Percentiles rank a stretch among this genome's conserved stretches.
Conservation (phyloP, 2,113 vertebrate genomes). For the Lepus europaeus region DNA sequence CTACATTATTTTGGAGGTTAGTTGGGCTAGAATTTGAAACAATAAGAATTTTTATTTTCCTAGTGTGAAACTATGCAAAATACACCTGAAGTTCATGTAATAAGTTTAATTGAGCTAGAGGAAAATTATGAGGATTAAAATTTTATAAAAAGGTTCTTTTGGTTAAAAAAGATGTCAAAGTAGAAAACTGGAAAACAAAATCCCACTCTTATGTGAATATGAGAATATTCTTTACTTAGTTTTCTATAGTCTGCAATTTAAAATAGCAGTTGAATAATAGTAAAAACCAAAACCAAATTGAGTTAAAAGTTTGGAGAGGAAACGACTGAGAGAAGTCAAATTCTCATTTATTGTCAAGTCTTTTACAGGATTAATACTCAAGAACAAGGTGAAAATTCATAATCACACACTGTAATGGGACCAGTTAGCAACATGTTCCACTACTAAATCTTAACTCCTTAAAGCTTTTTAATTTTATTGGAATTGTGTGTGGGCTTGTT, state of each 20-base stretch:
- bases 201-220: background rate
- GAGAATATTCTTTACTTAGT: background rate
- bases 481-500: constrained; percentile 19
- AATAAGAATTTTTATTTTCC: constrained; percentile 21
- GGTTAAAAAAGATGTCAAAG: background rate
- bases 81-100: constrained; percentile 17
- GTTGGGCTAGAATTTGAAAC: background rate
- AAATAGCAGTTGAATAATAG: background rate
- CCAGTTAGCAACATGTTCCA: background rate
- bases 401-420: background rate
- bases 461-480: constrained; percentile 16
- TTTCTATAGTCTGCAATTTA: background rate
- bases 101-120: constrained; percentile 12
- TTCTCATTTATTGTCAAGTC: constrained; percentile 18
- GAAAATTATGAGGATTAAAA: constrained; percentile 36
- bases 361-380: background rate
- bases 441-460: background rate
- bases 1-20: background rate
- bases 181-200: constrained; percentile 1
- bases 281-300: background rate
- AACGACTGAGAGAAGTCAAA: background rate
- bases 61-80: background rate
- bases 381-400: background rate
- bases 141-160: background rate
- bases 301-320: background rate